Conservation (phyloP, 2,797 vertebrate genomes). For the Acrossocheilus wenchowensis region DNA sequence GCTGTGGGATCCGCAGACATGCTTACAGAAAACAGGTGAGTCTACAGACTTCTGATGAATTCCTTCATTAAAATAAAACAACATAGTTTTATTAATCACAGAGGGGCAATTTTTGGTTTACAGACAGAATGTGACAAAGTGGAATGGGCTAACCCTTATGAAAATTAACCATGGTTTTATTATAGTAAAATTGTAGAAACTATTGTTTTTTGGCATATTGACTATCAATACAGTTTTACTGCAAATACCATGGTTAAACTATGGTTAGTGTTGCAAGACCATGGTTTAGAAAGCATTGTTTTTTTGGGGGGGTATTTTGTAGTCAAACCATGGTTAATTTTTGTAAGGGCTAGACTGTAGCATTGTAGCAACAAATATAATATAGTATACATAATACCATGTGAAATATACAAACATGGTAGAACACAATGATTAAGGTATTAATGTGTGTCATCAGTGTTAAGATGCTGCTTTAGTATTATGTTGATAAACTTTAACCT, state of each 20-base stretch:
- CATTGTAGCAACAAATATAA: not conserved
- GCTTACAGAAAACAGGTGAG: constrained; percentile 80
- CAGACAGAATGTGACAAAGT: not conserved
- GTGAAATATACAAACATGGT: not conserved
- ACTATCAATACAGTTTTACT: no score
- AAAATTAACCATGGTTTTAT: no score
- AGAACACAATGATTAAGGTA: not conserved
- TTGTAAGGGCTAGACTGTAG: not conserved
- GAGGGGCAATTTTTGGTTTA: not conserved
- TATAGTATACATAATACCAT: not conserved
- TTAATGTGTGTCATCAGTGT: not conserved
- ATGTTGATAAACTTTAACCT: not conserved
- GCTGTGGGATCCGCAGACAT: constrained; percentile 60
- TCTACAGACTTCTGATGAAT: not conserved
- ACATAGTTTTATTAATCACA: not conserved
- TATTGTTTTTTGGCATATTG: no score
- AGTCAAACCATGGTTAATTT: no score
- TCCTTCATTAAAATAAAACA: not conserved
- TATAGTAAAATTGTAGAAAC: no score
- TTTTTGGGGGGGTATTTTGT: no score
- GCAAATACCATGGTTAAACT: no score
- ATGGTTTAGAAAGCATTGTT: no score
- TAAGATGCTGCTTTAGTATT: not conserved
- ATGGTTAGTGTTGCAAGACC: no score
- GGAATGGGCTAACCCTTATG: not conserved